These are phyloP conservation scores for Eustalomyia histrio DNA, from an alignment of 2,888 invertebrate species.

Conservation along the genomic window DNA sequence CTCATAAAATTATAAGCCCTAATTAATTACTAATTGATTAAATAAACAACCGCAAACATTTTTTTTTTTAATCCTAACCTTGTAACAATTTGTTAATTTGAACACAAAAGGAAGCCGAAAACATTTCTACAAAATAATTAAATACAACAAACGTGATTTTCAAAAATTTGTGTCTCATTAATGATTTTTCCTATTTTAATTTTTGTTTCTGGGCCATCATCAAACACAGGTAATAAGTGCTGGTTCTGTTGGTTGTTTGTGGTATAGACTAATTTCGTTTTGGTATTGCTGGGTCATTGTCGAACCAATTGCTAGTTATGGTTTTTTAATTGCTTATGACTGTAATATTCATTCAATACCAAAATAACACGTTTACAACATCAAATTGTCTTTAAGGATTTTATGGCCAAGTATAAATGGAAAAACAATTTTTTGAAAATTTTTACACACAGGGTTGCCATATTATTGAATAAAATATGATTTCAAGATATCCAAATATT, in stretches of 20 bases:
- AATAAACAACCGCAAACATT: too few species aligned
- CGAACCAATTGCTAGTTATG: conserved; percentile 61
- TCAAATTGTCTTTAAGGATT: conserved; percentile 42
- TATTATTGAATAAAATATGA: too few species aligned
- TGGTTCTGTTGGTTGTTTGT: conserved; percentile 12
- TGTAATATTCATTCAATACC: neutral
- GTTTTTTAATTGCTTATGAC: conserved; percentile 62
- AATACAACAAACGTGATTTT: conserved; percentile 50
- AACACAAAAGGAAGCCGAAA: neutral
- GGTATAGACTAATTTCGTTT: conserved; percentile 42
- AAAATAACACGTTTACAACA: conserved; percentile 36
- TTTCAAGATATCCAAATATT: too few species aligned
- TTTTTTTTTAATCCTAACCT: neutral
- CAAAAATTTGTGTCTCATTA: conserved; percentile 37
- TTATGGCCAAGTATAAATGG: neutral
- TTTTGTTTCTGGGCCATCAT: conserved; percentile 9
- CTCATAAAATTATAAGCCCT: too few species aligned
- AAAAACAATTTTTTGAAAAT: neutral
- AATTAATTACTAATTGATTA: too few species aligned
- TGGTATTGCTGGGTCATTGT: conserved; percentile 11
- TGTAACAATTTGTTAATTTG: neutral
- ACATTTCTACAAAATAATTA: conserved; percentile 24
- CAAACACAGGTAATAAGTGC: conserved; percentile 14
- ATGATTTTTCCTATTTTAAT: neutral
- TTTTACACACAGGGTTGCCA: too few species aligned